phyloP scores from a whole-genome alignment of 1,140 invertebrate species.

The Aphelenchoides besseyi region DNA sequence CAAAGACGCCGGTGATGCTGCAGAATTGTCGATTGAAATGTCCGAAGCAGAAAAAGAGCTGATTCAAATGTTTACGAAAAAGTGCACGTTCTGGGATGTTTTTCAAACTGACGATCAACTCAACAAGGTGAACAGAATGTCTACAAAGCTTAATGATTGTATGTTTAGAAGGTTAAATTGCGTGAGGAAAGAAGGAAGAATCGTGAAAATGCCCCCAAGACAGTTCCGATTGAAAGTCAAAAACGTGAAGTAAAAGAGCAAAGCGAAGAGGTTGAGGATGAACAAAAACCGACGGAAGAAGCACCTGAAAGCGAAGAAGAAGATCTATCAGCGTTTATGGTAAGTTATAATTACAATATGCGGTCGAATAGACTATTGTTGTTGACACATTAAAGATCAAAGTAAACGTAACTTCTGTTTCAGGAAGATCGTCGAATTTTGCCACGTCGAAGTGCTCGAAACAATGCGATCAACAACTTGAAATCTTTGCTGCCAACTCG shows the following conservation, averaged over 20 bases:
- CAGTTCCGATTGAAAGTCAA: background rate
- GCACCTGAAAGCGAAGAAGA: constrained; percentile 7
- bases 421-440: constrained; percentile 44
- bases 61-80: constrained; percentile 29
- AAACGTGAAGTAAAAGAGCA: constrained; percentile 4
- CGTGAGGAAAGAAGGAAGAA: constrained; percentile 26
- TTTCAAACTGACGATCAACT: constrained; percentile 25
- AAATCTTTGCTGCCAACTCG: constrained; percentile 36
- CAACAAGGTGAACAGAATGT: constrained; percentile 35
- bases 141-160: too few relatives aligned
- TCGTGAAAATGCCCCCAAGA: background rate
- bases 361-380: too few relatives aligned
- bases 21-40: constrained; percentile 17
- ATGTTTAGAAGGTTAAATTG: constrained; percentile 8
- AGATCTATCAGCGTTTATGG: background rate
- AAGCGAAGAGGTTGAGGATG: background rate
- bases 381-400: too few relatives aligned
- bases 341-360: background rate
- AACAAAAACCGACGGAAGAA: constrained; percentile 2
- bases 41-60: constrained; percentile 25
- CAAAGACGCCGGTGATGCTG: constrained; percentile 8
- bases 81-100: constrained; percentile 29
- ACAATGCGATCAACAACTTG: constrained; percentile 38
- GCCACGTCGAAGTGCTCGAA: constrained; percentile 43
- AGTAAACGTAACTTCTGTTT: background rate